A percentile compares a stretch with the other conserved stretches of the same genome.
Evolutionary conservation across 2,888 invertebrate genomes (phyloP).

Genomic region (Pheosia tremula): DNA sequence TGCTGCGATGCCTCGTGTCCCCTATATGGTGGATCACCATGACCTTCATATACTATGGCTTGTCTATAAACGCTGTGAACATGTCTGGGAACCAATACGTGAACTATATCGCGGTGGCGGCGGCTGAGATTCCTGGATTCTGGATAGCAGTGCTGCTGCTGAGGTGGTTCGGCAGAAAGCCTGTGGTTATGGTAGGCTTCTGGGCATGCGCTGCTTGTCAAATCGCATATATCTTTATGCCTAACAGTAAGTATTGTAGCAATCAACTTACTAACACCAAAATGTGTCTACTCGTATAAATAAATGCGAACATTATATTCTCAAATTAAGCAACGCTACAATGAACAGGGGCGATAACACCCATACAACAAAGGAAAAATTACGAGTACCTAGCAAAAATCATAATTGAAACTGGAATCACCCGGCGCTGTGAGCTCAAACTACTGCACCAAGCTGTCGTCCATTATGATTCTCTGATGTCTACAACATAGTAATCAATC

Average conservation of each 20-base stretch:
- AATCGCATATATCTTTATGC: constrained; percentile 52
- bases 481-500: too few relatives aligned
- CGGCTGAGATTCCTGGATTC: constrained; percentile 87
- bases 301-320: too few relatives aligned
- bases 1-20: constrained; percentile 80
- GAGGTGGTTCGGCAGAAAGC: constrained; percentile 81
- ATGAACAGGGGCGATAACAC: too few relatives aligned
- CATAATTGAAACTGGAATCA: too few relatives aligned
- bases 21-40: constrained; percentile 89
- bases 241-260: constrained; percentile 65
- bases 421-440: too few relatives aligned
- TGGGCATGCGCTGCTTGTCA: constrained; percentile 73
- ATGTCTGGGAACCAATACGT: constrained; percentile 87
- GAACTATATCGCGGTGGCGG: constrained; percentile 76
- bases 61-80: constrained; percentile 87
- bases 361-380: too few relatives aligned
- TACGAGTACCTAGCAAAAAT: too few relatives aligned
- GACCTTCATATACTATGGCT: constrained; percentile 88
- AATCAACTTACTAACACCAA: background rate
- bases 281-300: too few relatives aligned
- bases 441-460: too few relatives aligned
- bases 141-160: constrained; percentile 81
- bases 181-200: constrained; percentile 79
- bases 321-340: too few relatives aligned
- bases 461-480: too few relatives aligned